Conservation (phyloP, 2,888 invertebrate genomes). For the Achlya flavicornis region DNA sequence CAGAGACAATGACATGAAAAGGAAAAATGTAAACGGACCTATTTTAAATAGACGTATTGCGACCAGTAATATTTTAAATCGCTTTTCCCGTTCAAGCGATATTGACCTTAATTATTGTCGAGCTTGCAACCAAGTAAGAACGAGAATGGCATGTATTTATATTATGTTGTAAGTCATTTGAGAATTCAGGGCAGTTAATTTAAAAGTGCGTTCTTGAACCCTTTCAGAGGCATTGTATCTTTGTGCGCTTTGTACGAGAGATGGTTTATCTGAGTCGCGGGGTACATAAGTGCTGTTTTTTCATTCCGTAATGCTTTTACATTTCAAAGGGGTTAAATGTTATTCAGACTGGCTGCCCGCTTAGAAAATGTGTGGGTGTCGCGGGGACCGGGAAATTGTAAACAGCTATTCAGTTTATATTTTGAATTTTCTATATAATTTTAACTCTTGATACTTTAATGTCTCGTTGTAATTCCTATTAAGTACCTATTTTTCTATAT, state of each 20-base stretch:
- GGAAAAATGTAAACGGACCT: constrained; percentile 83
- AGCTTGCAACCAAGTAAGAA: constrained; percentile 36
- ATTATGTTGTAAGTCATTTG: constrained; percentile 55
- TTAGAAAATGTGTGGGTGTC: constrained; percentile 81
- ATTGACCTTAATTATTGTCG: constrained; percentile 34
- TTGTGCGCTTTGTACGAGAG: constrained; percentile 83
- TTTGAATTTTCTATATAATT: not conserved
- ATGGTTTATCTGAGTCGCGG: constrained; percentile 83
- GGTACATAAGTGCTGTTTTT: constrained; percentile 84
- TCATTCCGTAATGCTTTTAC: constrained; percentile 84
- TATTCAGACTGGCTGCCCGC: constrained; percentile 79
- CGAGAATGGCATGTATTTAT: constrained; percentile 48
- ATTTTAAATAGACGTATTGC: constrained; percentile 77
- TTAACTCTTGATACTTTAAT: too few species aligned
- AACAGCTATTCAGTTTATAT: constrained; percentile 5
- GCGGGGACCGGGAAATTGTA: constrained; percentile 57
- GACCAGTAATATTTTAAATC: constrained; percentile 71
- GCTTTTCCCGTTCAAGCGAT: constrained; percentile 47
- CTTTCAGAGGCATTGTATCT: constrained; percentile 84
- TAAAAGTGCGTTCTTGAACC: constrained; percentile 85
- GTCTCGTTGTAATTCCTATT: too few species aligned
- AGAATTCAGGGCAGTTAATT: constrained; percentile 70
- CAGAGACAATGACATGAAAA: constrained; percentile 84
- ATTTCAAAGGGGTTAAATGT: constrained; percentile 84
- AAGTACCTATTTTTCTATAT: too few species aligned